Evolutionary conservation across 1,140 invertebrate genomes (phyloP).

Genomic region (Orchestia grillus): DNA sequence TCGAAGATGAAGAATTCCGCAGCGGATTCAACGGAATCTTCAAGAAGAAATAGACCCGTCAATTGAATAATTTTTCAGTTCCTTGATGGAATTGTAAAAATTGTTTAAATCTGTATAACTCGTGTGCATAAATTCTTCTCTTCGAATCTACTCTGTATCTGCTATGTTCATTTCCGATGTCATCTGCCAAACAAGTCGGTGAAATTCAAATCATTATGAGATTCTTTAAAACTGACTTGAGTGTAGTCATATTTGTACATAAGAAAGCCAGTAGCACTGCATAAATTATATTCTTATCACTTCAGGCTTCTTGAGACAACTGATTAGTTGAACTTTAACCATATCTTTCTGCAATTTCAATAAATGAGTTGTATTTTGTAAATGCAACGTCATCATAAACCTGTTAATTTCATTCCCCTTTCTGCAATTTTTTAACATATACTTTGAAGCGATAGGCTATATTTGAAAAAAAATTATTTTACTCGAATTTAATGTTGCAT

Average conservation of each 20-base stretch:
- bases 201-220: neutral
- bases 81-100: constrained; percentile 29
- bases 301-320: neutral
- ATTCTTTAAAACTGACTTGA: neutral
- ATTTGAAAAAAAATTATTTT: neutral
- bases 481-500: neutral
- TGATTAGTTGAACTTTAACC: neutral
- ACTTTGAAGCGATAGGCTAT: neutral
- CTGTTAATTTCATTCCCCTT: neutral
- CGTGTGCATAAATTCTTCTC: constrained; percentile 9
- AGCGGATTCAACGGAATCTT: constrained; percentile 58
- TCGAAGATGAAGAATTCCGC: constrained; percentile 60
- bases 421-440: neutral
- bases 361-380: neutral
- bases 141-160: neutral
- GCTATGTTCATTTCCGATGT: neutral
- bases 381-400: neutral
- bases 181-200: neutral
- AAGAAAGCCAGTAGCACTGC: neutral
- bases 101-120: constrained; percentile 27
- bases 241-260: neutral
- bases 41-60: constrained; percentile 36
- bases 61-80: neutral
- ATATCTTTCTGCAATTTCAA: neutral
- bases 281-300: neutral